Base-by-base conservation (phyloP, 2,888 invertebrate species). In the Andrena dorsata region DNA sequence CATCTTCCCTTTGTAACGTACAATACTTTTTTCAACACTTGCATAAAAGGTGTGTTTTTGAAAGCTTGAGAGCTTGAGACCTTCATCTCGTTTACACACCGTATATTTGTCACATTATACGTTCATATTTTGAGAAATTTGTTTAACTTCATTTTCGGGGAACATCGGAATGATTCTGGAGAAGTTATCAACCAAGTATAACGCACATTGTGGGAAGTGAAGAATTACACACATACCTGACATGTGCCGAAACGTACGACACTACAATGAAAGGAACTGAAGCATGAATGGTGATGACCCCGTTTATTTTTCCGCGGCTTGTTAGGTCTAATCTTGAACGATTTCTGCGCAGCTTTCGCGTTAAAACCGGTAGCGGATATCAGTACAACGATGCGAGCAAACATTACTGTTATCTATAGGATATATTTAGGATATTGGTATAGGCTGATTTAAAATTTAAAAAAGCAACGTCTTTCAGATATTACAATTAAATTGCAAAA, bases 231-330 rank as follows among this genome's bases (percentile, higher is more conserved):
- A 32, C 8, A 8, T 32, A 8, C 2, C 8, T 8, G 13, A 56
- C 26, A 23, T 13, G 10, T 7, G 20, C 13, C 56, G 2, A 13
- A 23, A 26, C 32, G 56, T 41, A 41, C 64, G 20, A 23, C 16
- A 41, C 20, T n/a, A 63, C 65, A 47, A 65, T 49, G 3, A 49
- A 28, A 16, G 28, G 20, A 47, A 49, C 47, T 1, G 47, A 65
- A n/a, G 47, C 65, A 10, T n/a, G 47, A 28, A 65, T 47, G 47
- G 28, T 65, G 65, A 65, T 28, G 41, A 49, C 16, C 41, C 64
- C 28, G 32, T n/a, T 23, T 65, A 65, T 35, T 65, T 51, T 51
- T 26, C n/a, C 8, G 16, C 47, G 3, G 23, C 16, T 10, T 8
- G 30, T 23, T 23, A 20, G 63, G 41, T 65, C 32, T 32, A 64